Evolutionary conservation across 1,140 invertebrate genomes (phyloP).

Genomic region (Nasonia vitripennis): DNA sequence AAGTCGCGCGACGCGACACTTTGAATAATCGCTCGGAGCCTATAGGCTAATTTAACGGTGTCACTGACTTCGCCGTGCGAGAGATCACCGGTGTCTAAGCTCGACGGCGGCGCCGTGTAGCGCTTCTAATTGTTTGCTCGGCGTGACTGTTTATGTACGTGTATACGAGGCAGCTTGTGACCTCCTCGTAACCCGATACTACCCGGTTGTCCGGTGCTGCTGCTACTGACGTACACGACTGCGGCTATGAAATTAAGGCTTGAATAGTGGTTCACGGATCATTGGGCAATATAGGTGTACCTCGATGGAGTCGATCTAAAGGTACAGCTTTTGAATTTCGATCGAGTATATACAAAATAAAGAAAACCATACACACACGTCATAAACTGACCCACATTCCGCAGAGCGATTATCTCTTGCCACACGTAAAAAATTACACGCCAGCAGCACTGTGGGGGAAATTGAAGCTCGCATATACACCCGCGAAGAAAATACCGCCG

Average conservation of each 20-base stretch:
- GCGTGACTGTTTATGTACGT: neutral
- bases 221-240: neutral
- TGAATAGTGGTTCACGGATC: too few species aligned
- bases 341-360: too few species aligned
- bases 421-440: neutral
- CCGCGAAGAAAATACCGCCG: neutral
- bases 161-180: neutral
- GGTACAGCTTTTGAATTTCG: too few species aligned
- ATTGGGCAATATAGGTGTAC: too few species aligned
- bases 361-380: too few species aligned
- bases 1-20: neutral
- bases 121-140: constrained; percentile 35
- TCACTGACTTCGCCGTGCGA: neutral
- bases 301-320: too few species aligned
- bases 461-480: neutral
- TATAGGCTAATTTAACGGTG: constrained; percentile 13
- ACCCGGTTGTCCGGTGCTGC: neutral
- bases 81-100: neutral
- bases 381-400: neutral
- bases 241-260: too few species aligned
- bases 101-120: neutral
- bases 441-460: neutral
- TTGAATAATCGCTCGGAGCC: constrained; percentile 12
- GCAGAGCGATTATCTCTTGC: neutral
- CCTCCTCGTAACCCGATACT: neutral